phyloP scores from a whole-genome alignment of 2,888 invertebrate species.

The Pollenia amentaria region DNA sequence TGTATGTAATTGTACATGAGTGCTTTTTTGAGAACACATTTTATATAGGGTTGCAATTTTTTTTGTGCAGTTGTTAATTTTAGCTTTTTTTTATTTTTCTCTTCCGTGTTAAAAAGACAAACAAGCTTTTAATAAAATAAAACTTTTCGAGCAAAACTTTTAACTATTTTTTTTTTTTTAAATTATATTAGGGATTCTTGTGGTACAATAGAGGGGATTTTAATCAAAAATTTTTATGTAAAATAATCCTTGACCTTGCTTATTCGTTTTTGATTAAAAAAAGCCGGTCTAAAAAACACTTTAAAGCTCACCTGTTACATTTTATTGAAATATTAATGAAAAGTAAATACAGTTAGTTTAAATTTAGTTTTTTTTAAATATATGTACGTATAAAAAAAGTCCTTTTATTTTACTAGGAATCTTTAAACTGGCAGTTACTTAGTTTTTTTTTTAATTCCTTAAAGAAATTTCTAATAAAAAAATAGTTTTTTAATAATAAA shows the following conservation, averaged over 20 bases:
- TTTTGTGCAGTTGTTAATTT: slow-evolving; percentile 42
- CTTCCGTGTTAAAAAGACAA: slow-evolving; percentile 59
- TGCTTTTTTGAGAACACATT: slow-evolving; percentile 59
- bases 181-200: slow-evolving; percentile 1
- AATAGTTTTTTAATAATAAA: no score
- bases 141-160: slow-evolving; percentile 16
- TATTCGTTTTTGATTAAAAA: slow-evolving; percentile 1
- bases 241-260: slow-evolving; percentile 51
- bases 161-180: neutral
- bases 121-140: slow-evolving; percentile 41
- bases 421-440: neutral
- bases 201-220: neutral
- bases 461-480: neutral
- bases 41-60: slow-evolving; percentile 70
- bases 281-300: slow-evolving; percentile 39
- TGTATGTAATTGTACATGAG: slow-evolving; percentile 26
- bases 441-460: neutral
- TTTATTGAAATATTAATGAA: neutral
- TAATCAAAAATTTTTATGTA: neutral
- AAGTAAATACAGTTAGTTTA: neutral
- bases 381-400: neutral
- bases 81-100: slow-evolving; percentile 55
- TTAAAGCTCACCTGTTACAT: slow-evolving; percentile 52
- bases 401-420: neutral
- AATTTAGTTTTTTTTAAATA: no score